phyloP scores from a whole-genome alignment of 1,140 invertebrate species.

The Cyphomyrmex costatus region DNA sequence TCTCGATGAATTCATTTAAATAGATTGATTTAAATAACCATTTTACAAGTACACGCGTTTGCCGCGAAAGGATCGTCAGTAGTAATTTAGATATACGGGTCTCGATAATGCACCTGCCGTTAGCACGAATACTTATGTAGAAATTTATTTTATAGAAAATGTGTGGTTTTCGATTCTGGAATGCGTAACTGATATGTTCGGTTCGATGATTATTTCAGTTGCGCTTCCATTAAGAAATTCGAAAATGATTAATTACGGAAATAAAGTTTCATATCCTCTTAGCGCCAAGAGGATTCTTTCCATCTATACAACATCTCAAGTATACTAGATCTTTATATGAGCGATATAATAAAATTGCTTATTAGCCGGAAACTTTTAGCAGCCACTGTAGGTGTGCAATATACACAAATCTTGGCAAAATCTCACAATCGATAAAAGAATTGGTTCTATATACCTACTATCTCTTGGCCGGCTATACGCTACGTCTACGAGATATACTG shows the following conservation, averaged over 20 bases:
- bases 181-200: background rate
- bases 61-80: background rate
- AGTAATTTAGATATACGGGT: conserved; percentile 34
- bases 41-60: conserved; percentile 13
- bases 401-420: background rate
- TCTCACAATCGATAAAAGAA: background rate
- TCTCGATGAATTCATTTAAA: conserved; percentile 7
- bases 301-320: no score
- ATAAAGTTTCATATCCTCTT: background rate
- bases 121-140: background rate
- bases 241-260: conserved; percentile 7
- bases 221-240: conserved; percentile 5
- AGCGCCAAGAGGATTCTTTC: no score
- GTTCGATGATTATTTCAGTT: conserved; percentile 4
- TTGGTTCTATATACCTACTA: background rate
- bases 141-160: conserved; percentile 49
- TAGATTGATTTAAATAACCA: conserved; percentile 9
- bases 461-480: background rate
- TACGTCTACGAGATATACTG: background rate
- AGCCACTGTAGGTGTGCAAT: background rate
- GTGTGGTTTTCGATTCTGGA: background rate
- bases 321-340: no score
- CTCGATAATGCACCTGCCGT: background rate
- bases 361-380: no score
- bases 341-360: no score